phyloP scores from a whole-genome alignment of 2,797 vertebrate species.

The Enteromius mattozi region DNA sequence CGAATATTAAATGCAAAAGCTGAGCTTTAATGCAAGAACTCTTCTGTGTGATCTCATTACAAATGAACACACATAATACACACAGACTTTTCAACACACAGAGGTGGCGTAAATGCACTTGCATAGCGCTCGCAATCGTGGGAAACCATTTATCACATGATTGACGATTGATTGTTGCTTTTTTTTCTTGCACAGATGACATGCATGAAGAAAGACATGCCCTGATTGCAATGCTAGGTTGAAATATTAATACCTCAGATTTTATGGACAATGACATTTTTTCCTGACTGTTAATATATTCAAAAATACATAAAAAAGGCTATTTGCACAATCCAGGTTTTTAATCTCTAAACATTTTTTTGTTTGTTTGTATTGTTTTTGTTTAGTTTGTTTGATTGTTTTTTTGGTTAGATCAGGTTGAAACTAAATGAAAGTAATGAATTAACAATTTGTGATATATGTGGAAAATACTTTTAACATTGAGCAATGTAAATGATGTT shows the following conservation, averaged over 20 bases:
- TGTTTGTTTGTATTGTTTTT: not conserved
- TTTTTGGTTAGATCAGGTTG: not conserved
- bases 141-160: slow-evolving; percentile 28
- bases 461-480: not conserved
- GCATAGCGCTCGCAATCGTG: not conserved
- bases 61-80: slow-evolving; percentile 14
- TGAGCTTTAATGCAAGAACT: slow-evolving; percentile 43
- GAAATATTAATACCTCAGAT: not conserved
- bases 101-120: not conserved
- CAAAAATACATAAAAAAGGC: not conserved
- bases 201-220: not conserved
- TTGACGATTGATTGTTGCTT: not conserved
- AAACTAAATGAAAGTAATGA: not conserved
- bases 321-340: not conserved
- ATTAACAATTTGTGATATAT: not conserved
- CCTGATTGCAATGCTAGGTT: not conserved
- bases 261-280: not conserved
- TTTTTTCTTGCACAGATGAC: not conserved
- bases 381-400: too few species aligned
- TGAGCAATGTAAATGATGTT: not conserved
- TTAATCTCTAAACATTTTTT: not conserved
- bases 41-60: slow-evolving; percentile 51
- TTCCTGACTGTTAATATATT: not conserved
- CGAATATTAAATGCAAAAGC: slow-evolving; percentile 47
- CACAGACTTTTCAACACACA: slow-evolving; percentile 11